A percentile compares a stretch with the other conserved stretches of the same genome.
phyloP scores from a whole-genome alignment of 2,113 vertebrate species.

The Calidris pygmaea region DNA sequence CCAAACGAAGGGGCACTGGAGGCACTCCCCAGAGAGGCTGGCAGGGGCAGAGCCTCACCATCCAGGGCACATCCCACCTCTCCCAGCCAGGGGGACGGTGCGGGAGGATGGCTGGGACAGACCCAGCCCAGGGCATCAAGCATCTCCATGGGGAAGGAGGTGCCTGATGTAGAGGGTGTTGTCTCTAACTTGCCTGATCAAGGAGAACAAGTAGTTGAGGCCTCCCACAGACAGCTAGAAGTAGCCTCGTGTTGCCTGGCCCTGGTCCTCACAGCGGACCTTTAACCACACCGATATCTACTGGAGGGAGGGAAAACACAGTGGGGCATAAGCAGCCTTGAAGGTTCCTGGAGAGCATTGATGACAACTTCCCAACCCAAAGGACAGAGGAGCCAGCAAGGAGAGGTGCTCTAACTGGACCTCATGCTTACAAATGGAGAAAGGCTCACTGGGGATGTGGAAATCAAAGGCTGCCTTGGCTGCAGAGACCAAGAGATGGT shows the following conservation, averaged over 20 bases:
- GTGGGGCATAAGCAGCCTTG: background rate
- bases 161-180: background rate
- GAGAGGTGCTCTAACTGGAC: background rate
- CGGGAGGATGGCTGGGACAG: background rate
- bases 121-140: background rate
- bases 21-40: fast-evolving
- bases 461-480: background rate
- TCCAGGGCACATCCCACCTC: background rate
- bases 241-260: background rate
- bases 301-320: background rate
- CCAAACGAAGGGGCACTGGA: background rate
- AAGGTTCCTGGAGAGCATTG: background rate
- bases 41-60: background rate
- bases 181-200: background rate
- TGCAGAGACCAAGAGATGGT: background rate
- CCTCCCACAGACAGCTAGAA: background rate
- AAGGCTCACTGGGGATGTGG: background rate
- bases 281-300: background rate
- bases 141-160: background rate
- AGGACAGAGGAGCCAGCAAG: background rate
- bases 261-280: background rate
- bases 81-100: background rate
- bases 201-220: background rate
- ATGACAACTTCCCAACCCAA: background rate
- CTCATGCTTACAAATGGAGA: background rate